Conservation (phyloP, 2,888 invertebrate genomes). For the Stomorhina lunata region DNA sequence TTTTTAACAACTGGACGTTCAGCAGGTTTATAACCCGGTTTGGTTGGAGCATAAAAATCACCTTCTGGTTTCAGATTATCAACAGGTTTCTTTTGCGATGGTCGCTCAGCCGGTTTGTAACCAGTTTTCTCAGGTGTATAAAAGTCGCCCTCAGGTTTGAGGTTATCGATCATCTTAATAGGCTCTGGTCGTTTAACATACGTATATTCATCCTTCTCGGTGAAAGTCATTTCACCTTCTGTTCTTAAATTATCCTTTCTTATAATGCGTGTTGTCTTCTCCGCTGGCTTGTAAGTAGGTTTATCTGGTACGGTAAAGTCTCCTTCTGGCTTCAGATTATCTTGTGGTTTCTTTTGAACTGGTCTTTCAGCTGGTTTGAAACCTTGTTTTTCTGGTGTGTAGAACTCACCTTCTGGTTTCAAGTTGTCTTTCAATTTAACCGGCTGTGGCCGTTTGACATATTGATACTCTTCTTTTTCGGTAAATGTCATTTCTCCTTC, state of each 20-base stretch:
- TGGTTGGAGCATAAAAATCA: slow-evolving; percentile 81
- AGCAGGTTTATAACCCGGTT: slow-evolving; percentile 80
- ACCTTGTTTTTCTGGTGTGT: slow-evolving; percentile 78
- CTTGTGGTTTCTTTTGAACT: slow-evolving; percentile 79
- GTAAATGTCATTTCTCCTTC: slow-evolving; percentile 83
- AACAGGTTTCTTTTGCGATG: slow-evolving; percentile 77
- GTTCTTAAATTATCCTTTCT: slow-evolving; percentile 84
- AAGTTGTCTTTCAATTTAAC: slow-evolving; percentile 82
- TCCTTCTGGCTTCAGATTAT: slow-evolving; percentile 83
- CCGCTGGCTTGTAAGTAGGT: slow-evolving; percentile 80
- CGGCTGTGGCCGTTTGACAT: slow-evolving; percentile 80
- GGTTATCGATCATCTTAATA: slow-evolving; percentile 79
- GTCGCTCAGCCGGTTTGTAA: slow-evolving; percentile 80
- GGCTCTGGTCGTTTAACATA: slow-evolving; percentile 80
- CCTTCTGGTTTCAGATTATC: slow-evolving; percentile 82
- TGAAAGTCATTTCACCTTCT: slow-evolving; percentile 81
- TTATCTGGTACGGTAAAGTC: slow-evolving; percentile 81
- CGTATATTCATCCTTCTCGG: slow-evolving; percentile 80
- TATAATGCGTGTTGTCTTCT: slow-evolving; percentile 79
- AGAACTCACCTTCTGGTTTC: slow-evolving; percentile 82
- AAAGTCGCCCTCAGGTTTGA: slow-evolving; percentile 82
- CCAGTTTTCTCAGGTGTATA: slow-evolving; percentile 79
- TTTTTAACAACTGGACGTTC: slow-evolving; percentile 80
- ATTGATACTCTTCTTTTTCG: slow-evolving; percentile 79
- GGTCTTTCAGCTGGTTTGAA: slow-evolving; percentile 75